Evolutionary conservation across 2,888 invertebrate species (phyloP).

Genomic region (Sipha maydis): DNA sequence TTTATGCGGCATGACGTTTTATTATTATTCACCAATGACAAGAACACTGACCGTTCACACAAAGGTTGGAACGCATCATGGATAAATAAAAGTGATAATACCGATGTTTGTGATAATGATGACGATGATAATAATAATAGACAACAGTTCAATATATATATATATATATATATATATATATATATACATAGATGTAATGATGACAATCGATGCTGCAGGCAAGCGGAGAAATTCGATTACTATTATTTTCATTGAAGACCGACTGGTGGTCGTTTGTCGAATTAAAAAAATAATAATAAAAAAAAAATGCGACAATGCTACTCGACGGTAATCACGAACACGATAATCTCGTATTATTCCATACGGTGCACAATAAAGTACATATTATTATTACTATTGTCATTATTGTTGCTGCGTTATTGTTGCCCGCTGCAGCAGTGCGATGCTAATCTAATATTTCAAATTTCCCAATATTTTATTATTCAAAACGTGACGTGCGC

Average conservation of each 20-base stretch:
- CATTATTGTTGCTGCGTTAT: not conserved
- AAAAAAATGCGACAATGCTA: not conserved
- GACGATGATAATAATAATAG: no score
- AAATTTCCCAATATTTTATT: not conserved
- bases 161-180: no score
- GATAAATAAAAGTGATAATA: not conserved
- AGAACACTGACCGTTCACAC: not conserved
- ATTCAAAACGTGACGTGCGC: not conserved
- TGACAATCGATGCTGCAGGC: no score
- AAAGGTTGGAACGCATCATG: not conserved
- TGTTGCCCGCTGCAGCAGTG: not conserved
- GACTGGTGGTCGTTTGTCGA: not conserved
- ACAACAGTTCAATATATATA: no score
- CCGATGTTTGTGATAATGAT: not conserved
- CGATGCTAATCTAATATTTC: constrained; percentile 1
- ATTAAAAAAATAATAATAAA: not conserved
- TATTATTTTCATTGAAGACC: not conserved
- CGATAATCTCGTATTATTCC: not conserved
- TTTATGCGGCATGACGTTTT: not conserved
- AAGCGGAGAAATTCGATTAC: constrained; percentile 7
- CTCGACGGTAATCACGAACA: not conserved
- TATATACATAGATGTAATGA: no score
- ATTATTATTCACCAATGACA: not conserved
- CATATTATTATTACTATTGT: not conserved
- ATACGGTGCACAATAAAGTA: not conserved